phyloP scores from a whole-genome alignment of 92 coral and sea anemone genomes.

The Epizoanthus ramosus region DNA sequence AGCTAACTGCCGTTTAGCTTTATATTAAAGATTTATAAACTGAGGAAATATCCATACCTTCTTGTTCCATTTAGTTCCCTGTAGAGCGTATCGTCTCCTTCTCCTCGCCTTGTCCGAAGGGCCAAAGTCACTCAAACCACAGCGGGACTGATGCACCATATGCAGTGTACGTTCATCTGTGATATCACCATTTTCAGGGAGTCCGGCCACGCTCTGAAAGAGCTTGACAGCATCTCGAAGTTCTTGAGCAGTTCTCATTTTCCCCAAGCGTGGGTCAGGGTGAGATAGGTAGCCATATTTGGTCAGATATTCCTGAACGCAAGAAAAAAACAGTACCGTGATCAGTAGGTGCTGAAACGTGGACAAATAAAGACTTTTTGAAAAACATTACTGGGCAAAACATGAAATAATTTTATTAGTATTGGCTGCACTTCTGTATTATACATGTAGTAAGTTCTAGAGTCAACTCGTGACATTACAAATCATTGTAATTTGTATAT shows the following conservation, averaged over 20 bases:
- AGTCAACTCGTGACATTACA: too few relatives aligned
- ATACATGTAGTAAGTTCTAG: too few relatives aligned
- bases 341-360: background rate
- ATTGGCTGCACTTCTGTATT: too few relatives aligned
- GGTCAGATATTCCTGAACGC: constrained; percentile 67
- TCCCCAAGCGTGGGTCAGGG: constrained; percentile 74
- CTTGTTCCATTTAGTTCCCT: constrained; percentile 82
- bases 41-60: constrained; percentile 44
- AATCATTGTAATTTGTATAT: too few relatives aligned
- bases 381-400: background rate
- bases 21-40: too few relatives aligned
- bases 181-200: constrained; percentile 71
- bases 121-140: constrained; percentile 87
- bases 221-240: constrained; percentile 56
- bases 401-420: background rate
- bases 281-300: constrained; percentile 77
- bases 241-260: constrained; percentile 61
- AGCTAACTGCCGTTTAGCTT: too few relatives aligned
- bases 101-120: constrained; percentile 80
- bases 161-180: constrained; percentile 68
- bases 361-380: background rate
- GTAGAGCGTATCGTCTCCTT: constrained; percentile 75
- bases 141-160: constrained; percentile 69
- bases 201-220: constrained; percentile 77
- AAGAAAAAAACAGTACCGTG: background rate